These are phyloP conservation scores for Trichopria drosophilae DNA, from an alignment of 2,888 invertebrate species.

Conservation along the genomic window DNA sequence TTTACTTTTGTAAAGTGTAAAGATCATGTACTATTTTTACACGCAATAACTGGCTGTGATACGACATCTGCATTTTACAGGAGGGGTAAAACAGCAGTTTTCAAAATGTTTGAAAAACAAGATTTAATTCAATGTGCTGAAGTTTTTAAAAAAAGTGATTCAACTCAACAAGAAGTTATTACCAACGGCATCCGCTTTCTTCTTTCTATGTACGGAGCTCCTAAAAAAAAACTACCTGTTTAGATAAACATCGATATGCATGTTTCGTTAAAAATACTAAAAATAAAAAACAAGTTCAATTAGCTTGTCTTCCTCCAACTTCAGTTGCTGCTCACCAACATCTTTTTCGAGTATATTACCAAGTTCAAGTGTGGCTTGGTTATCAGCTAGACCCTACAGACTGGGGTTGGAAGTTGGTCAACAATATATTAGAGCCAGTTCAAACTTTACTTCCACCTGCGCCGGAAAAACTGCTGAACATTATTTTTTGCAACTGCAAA, in stretches of 20 bases:
- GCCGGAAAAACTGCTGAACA: slow-evolving; percentile 8
- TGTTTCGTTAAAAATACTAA: not conserved
- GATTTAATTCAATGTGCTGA: no score
- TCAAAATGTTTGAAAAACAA: no score
- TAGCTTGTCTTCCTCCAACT: slow-evolving; percentile 25
- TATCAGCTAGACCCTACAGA: slow-evolving; percentile 9
- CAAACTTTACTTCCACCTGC: not conserved
- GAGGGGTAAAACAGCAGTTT: no score
- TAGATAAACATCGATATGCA: no score
- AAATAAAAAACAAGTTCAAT: slow-evolving; percentile 10
- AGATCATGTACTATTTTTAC: no score
- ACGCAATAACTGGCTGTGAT: no score
- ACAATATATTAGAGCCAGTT: slow-evolving; percentile 16
- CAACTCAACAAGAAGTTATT: no score
- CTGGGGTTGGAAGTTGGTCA: slow-evolving; percentile 29
- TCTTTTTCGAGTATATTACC: slow-evolving; percentile 20
- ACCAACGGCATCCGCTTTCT: slow-evolving; percentile 26
- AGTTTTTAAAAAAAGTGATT: no score
- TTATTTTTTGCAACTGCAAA: slow-evolving; percentile 14
- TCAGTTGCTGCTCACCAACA: slow-evolving; percentile 19
- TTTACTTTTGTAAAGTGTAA: no score
- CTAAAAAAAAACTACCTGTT: no score
- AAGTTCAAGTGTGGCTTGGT: slow-evolving; percentile 21
- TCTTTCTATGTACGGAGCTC: no score
- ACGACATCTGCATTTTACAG: no score